Evolutionary conservation across 1,140 invertebrate species (phyloP), one percentile per base, ranked within the genome.

Genomic region (Helicoverpa armigera): DNA sequence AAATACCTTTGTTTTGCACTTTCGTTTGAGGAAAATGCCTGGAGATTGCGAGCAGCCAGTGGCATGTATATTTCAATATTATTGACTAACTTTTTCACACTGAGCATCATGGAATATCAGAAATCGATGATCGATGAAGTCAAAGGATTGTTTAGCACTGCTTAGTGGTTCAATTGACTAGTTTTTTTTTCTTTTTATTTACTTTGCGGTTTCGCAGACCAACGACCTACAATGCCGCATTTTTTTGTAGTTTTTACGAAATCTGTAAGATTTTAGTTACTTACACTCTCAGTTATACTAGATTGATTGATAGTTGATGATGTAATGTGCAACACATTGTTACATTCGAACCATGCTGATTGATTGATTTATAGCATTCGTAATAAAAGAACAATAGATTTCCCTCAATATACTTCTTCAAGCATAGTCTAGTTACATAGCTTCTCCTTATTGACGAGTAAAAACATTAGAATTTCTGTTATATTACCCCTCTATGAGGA

Each of bases 371-470:
- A 35, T 35, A 43, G 43, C 65, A 69, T 50, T 50, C 43, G 65
- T 69, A 69, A 69, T 16, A 18, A 48, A 4, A 69, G 65, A 69
- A 69, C 65, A 69, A 69, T 69, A 69, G 65, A 50, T 69, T 69
- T 69, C 65, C 65, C 43, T 69, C 43, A 43, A 31, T 61, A 29
- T 29, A 61, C 58, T 29, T 61, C 14, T 65, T 14, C 43, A 5
- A n/a, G 16, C 12, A 16, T 50, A 43, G 50, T 18, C 65, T 48
- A 69, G 16, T 69, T 69, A 43, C 13, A 18, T 43, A 50, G 31
- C 43, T 43, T 50, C 63, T 9, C 63, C 12, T 18, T 50, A 50
- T 60, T 60, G 23, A 29, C 13, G 2, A 61, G 14, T 11, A 29
- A 61, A 29, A 61, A 61, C 14, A 53, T 14, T 29, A 23, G 3